Conservation (phyloP, 1,140 invertebrate genomes). For the Penaeus vannamei region DNA sequence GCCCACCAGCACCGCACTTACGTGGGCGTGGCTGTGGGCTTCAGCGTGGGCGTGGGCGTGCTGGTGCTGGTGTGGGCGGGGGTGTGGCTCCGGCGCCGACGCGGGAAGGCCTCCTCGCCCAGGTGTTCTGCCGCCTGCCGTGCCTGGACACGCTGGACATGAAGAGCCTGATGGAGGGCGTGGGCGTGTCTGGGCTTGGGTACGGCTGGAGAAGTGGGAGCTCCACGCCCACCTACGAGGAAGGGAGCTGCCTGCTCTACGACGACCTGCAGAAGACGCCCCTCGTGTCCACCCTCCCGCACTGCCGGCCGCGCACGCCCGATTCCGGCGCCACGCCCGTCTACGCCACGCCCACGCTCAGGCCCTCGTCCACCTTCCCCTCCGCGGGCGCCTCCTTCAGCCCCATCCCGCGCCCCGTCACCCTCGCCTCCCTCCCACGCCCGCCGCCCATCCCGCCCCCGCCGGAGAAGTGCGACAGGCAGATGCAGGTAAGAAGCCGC, state of each 20-base stretch:
- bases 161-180: slow-evolving; percentile 61
- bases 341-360: slow-evolving; percentile 22
- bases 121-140: slow-evolving; percentile 52
- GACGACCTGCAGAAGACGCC: slow-evolving; percentile 56
- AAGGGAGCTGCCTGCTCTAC: slow-evolving; percentile 57
- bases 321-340: background rate
- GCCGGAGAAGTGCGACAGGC: slow-evolving; percentile 39
- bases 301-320: background rate
- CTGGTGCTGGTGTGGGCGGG: slow-evolving; percentile 61
- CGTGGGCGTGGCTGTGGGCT: slow-evolving; percentile 62
- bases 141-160: slow-evolving; percentile 58
- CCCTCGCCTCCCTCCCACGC: slow-evolving; percentile 33
- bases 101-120: slow-evolving; percentile 49
- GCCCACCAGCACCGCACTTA: slow-evolving; percentile 59
- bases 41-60: slow-evolving; percentile 62
- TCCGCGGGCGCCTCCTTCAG: slow-evolving; percentile 17
- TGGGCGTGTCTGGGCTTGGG: slow-evolving; percentile 38
- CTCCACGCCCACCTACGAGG: slow-evolving; percentile 54
- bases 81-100: slow-evolving; percentile 44
- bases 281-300: slow-evolving; percentile 7
- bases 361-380: slow-evolving; percentile 43
- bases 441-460: slow-evolving; percentile 42
- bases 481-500: slow-evolving; percentile 34
- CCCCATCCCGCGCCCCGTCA: slow-evolving; percentile 36
- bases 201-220: background rate